Percentiles rank a stretch among this genome's conserved stretches.
These are phyloP conservation scores for Falco biarmicus DNA, from an alignment of 2,797 vertebrate species.

Conservation along the genomic window DNA sequence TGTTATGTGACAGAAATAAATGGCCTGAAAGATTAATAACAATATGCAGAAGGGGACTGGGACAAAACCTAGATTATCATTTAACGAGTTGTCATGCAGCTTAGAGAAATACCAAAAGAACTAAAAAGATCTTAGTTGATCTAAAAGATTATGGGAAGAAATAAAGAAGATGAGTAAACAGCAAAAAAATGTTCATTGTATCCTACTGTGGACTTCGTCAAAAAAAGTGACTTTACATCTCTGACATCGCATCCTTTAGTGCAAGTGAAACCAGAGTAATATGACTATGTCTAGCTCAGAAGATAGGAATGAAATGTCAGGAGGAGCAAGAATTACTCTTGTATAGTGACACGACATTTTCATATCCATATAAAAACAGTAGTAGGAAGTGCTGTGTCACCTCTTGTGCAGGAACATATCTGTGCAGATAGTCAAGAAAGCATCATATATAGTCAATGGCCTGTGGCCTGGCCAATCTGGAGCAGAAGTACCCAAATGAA, in stretches of 20 bases:
- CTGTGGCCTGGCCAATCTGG: neutral
- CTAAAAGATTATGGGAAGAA: neutral
- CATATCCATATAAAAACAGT: neutral
- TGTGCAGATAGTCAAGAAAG: neutral
- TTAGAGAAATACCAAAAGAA: neutral
- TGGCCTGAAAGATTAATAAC: neutral
- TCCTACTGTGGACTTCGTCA: neutral
- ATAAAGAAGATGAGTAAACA: neutral
- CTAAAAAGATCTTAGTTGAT: neutral
- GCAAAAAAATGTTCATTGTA: neutral
- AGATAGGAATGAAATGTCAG: neutral
- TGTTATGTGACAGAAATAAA: neutral
- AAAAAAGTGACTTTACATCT: neutral
- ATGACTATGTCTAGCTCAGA: neutral
- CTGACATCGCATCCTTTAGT: neutral
- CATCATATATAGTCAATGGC: fast-evolving
- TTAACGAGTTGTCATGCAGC: neutral
- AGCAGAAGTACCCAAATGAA: neutral
- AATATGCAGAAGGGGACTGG: neutral
- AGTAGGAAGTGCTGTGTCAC: neutral
- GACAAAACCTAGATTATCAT: neutral
- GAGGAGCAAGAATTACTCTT: neutral
- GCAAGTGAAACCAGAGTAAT: neutral
- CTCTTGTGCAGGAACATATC: neutral
- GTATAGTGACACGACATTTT: neutral